Evolutionary conservation across 2,888 invertebrate species (phyloP).

Genomic region (Unio delphinus): DNA sequence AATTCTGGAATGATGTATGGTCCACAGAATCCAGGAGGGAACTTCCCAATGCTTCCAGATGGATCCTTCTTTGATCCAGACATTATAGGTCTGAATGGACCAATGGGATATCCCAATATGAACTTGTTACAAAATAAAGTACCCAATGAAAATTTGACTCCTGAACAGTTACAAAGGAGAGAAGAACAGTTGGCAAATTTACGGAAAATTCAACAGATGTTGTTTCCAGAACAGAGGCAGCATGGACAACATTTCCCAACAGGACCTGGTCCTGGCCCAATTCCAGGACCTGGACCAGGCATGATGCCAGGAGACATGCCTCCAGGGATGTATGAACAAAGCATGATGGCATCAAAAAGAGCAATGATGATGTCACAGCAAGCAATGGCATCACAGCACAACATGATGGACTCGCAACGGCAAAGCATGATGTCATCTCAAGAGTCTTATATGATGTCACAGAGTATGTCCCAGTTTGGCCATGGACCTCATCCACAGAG

Average conservation of each 20-base stretch:
- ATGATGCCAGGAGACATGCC: slow-evolving; percentile 53
- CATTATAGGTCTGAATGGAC: slow-evolving; percentile 33
- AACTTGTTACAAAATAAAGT: slow-evolving; percentile 67
- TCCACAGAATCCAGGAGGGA: slow-evolving; percentile 30
- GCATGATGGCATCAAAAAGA: slow-evolving; percentile 55
- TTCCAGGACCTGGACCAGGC: slow-evolving; percentile 33
- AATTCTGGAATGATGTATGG: slow-evolving; percentile 42
- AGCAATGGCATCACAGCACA: slow-evolving; percentile 46
- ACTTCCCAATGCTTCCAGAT: slow-evolving; percentile 49
- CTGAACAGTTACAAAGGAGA: slow-evolving; percentile 93
- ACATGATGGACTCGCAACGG: slow-evolving; percentile 40
- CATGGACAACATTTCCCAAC: slow-evolving; percentile 45
- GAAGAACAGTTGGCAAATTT: slow-evolving; percentile 94
- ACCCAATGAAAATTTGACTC: slow-evolving; percentile 88
- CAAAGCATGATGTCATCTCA: slow-evolving; percentile 46
- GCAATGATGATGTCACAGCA: slow-evolving; percentile 51
- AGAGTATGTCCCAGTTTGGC: slow-evolving; percentile 51
- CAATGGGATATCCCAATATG: slow-evolving; percentile 33
- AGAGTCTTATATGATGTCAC: slow-evolving; percentile 57
- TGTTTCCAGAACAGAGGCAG: slow-evolving; percentile 82
- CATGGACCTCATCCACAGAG: slow-evolving; percentile 58
- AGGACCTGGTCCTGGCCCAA: slow-evolving; percentile 41
- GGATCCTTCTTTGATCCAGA: slow-evolving; percentile 46
- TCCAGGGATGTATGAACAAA: slow-evolving; percentile 50
- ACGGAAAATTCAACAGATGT: slow-evolving; percentile 91